Evolutionary conservation across 2,113 vertebrate species (phyloP).

Genomic region (Gadus macrocephalus): DNA sequence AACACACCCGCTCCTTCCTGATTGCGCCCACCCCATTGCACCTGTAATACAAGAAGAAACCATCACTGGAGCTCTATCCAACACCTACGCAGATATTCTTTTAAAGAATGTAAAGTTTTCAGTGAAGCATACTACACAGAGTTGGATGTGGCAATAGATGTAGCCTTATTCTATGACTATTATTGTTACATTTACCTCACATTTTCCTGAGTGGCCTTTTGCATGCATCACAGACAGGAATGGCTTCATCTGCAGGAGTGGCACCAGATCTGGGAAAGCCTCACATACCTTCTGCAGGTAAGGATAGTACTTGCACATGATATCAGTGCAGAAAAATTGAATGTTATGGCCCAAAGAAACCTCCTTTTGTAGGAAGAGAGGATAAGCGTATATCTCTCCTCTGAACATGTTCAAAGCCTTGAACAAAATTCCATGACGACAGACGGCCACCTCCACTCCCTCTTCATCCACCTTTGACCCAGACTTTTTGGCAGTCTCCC

Average conservation of each 20-base stretch:
- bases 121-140: neutral
- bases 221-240: conserved; percentile 17
- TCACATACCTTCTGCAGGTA: conserved; percentile 3
- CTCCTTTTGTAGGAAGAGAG: neutral
- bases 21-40: neutral
- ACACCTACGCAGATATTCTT: neutral
- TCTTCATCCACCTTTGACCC: conserved; percentile 14
- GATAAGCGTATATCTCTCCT: conserved; percentile 2
- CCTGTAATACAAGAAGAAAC: neutral
- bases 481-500: conserved; percentile 6
- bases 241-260: neutral
- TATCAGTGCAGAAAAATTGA: conserved; percentile 8
- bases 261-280: neutral
- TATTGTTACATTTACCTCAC: conserved; percentile 11
- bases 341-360: neutral
- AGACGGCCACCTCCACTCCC: conserved; percentile 17
- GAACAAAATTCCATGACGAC: conserved; percentile 3
- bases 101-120: neutral
- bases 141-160: no score
- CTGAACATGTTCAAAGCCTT: conserved; percentile 9
- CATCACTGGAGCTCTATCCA: neutral
- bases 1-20: neutral
- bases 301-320: conserved; percentile 15
- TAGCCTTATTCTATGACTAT: neutral
- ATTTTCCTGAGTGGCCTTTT: conserved; percentile 6